Percentiles rank a stretch among this genome's conserved stretches.
phyloP scores from a whole-genome alignment of 2,113 vertebrate genomes.

The Petromus typicus region DNA sequence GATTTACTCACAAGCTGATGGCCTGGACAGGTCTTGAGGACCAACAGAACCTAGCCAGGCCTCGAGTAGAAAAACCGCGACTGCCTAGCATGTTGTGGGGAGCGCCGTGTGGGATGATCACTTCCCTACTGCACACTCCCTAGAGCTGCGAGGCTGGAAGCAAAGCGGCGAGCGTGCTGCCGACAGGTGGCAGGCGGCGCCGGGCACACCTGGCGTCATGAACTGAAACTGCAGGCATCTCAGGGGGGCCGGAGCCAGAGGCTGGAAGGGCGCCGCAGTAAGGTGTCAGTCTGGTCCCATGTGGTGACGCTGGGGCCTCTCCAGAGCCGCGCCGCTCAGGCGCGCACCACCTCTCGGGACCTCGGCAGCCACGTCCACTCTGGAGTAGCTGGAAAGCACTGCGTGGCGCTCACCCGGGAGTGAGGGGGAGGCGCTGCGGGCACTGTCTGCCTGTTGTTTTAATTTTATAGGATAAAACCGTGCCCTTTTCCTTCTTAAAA shows the following conservation, averaged over 20 bases:
- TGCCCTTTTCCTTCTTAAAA: slow-evolving; percentile 28
- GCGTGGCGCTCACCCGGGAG: not conserved
- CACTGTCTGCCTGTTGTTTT: not conserved
- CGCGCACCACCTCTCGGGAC: not conserved
- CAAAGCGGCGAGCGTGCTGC: not conserved
- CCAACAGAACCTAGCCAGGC: not conserved
- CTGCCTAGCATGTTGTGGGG: not conserved
- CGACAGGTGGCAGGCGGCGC: too few relatives aligned
- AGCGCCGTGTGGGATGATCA: not conserved
- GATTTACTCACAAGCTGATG: not conserved
- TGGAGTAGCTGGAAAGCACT: not conserved
- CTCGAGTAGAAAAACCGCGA: not conserved
- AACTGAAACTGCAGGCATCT: not conserved
- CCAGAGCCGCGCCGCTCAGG: not conserved
- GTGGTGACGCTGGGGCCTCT: not conserved
- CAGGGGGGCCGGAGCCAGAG: too few relatives aligned
- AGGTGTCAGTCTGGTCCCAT: not conserved
- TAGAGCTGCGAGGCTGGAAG: not conserved
- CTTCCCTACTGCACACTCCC: not conserved
- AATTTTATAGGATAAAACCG: not conserved
- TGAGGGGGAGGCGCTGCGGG: not conserved
- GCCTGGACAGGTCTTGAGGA: too few relatives aligned
- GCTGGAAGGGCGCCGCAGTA: not conserved
- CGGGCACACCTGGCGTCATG: not conserved
- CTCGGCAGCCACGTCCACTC: not conserved